Evolutionary conservation across 2,797 vertebrate genomes (phyloP), one percentile per base, ranked within the genome.

Genomic region (Sardinella longiceps): DNA sequence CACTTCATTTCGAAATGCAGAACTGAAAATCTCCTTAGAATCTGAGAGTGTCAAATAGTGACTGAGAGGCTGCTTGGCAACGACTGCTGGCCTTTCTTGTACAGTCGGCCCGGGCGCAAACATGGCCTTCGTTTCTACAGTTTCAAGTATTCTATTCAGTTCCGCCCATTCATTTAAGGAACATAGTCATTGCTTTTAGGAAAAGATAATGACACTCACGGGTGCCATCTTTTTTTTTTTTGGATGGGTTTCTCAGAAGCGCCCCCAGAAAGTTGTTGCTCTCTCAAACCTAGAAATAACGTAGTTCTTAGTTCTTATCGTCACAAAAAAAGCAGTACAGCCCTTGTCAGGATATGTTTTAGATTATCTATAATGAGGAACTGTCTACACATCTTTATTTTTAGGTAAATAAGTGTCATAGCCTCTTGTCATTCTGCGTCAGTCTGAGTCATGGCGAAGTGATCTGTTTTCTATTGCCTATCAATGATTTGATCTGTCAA

Each of bases 1-100:
- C 15, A 37, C 12, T 70, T 70, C 63, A 70, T 14, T 2, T 74
- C 6, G 33, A 74, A 77, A 77, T 77, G 33, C 18, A 77, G 70
- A 77, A 77, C 18, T 77, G 70, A 77, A 77, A 77, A 77, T 43
- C 70, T 77, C 70, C 20, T 6, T 6, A 43, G 70, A 77, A 77
- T 39, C 70, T 18, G 66, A 77, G 70, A 43, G 15, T 77, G 70
- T 23, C 70, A 43, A 77, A 77, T 6, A 77, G 1, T 77, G 37
- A 18, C 39, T 23, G 37, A 23, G 14, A 20, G 15, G 20, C 70
- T 43, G 33, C 70, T 39, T 77, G 18, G 18, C 70, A 77, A 77
- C 70, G 14, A 37, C 66, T 28, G 66, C 15, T 37, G 10, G 37
- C 5, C 33, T 20, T 9, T 77, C 70, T 39, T 18, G 33, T 37